Conservation (phyloP, 2,888 invertebrate genomes). For the Criorhina ranunculi region DNA sequence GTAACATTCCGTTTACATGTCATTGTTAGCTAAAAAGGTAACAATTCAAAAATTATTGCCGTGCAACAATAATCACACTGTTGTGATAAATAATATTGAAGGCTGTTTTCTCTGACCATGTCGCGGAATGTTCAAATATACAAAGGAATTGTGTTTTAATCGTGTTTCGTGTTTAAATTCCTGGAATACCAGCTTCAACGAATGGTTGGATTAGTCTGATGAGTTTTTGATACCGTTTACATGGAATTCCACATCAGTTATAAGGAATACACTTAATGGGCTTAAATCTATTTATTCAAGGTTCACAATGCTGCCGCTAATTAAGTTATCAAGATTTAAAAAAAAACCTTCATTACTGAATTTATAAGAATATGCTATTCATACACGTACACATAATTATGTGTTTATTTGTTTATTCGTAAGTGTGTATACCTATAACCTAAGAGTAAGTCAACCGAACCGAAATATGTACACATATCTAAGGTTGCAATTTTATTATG, state of each 20-base stretch:
- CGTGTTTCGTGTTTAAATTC: neutral
- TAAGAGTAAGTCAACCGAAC: no score
- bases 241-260: neutral
- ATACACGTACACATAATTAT: no score
- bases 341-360: no score
- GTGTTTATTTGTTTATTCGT: no score
- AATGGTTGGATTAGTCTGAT: neutral
- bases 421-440: no score
- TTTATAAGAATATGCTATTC: no score
- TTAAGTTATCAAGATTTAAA: neutral
- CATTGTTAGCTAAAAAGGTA: neutral
- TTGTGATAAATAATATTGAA: neutral
- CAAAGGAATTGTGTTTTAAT: neutral
- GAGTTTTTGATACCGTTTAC: neutral
- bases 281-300: neutral
- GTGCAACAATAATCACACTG: neutral
- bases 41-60: neutral
- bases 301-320: neutral
- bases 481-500: no score
- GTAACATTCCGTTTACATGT: no score
- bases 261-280: neutral
- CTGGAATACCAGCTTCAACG: neutral
- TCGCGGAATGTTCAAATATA: neutral
- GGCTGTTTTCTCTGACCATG: neutral
- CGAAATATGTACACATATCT: no score